Conservation (phyloP, 2,113 vertebrate genomes). For the Pteruthius melanotis region DNA sequence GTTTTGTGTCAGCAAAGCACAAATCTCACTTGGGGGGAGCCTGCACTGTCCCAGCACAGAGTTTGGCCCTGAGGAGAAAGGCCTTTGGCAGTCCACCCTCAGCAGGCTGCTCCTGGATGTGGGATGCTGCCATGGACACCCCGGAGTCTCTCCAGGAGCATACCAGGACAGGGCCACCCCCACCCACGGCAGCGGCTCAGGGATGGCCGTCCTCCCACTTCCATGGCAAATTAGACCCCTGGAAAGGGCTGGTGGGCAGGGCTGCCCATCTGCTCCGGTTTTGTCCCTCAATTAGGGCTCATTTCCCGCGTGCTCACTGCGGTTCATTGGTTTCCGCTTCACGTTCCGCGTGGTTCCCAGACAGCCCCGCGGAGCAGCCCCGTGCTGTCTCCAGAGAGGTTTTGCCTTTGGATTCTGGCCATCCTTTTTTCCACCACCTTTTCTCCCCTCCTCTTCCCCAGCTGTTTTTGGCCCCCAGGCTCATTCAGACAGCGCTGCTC, state of each 20-base stretch:
- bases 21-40: too few species aligned
- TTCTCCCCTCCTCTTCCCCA: accelerated
- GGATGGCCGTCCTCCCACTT: background rate
- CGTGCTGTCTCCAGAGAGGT: background rate
- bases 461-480: background rate
- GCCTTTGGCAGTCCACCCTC: background rate
- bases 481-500: background rate
- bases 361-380: background rate
- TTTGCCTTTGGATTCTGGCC: background rate
- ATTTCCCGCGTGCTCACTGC: background rate
- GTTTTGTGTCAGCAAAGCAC: background rate
- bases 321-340: slow-evolving; percentile 59
- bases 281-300: slow-evolving; percentile 59
- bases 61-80: background rate
- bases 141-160: background rate
- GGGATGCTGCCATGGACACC: accelerated
- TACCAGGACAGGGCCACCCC: background rate
- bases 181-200: accelerated
- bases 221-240: slow-evolving; percentile 16
- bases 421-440: background rate
- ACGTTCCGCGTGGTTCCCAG: slow-evolving; percentile 24
- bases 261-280: slow-evolving; percentile 48
- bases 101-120: accelerated
- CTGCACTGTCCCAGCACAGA: accelerated
- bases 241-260: slow-evolving; percentile 39